These are phyloP conservation scores for Protodeltote pygarga DNA, from an alignment of 2,888 invertebrate genomes.

Conservation along the genomic window DNA sequence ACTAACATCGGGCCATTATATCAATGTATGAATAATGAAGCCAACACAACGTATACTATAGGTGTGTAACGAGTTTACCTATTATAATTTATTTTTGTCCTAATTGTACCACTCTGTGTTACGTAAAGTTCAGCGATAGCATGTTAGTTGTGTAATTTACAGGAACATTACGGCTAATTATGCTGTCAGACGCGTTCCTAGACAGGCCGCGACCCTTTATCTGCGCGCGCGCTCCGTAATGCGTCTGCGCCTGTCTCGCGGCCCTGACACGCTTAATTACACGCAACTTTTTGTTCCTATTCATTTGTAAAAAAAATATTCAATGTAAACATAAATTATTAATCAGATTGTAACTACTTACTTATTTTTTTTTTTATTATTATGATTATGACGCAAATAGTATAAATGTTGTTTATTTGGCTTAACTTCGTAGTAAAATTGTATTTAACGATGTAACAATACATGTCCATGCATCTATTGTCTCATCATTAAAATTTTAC, in stretches of 20 bases:
- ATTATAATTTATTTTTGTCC: too few relatives aligned
- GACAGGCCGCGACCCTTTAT: constrained; percentile 72
- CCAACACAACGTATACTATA: too few relatives aligned
- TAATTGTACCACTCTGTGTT: constrained; percentile 13
- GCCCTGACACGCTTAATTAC: constrained; percentile 60
- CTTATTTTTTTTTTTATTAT: too few relatives aligned
- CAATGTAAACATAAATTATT: not conserved
- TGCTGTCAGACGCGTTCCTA: constrained; percentile 56
- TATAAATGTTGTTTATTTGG: too few relatives aligned
- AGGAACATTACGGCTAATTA: constrained; percentile 32
- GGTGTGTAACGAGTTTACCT: too few relatives aligned
- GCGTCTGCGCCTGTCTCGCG: constrained; percentile 55
- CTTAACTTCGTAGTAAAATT: too few relatives aligned
- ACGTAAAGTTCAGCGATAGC: constrained; percentile 9
- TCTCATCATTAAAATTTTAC: too few relatives aligned
- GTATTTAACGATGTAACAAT: too few relatives aligned
- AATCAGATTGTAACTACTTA: not conserved
- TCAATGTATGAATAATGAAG: too few relatives aligned
- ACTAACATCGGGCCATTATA: too few relatives aligned
- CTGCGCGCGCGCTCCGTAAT: constrained; percentile 37
- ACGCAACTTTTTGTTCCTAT: constrained; percentile 20
- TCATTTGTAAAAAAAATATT: constrained; percentile 10
- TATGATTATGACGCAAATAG: too few relatives aligned
- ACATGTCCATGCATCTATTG: too few relatives aligned
- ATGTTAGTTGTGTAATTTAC: constrained; percentile 33